Evolutionary conservation across 1,140 invertebrate species (phyloP), one percentile per base, ranked within the genome.

Genomic region (Orussus abietinus): DNA sequence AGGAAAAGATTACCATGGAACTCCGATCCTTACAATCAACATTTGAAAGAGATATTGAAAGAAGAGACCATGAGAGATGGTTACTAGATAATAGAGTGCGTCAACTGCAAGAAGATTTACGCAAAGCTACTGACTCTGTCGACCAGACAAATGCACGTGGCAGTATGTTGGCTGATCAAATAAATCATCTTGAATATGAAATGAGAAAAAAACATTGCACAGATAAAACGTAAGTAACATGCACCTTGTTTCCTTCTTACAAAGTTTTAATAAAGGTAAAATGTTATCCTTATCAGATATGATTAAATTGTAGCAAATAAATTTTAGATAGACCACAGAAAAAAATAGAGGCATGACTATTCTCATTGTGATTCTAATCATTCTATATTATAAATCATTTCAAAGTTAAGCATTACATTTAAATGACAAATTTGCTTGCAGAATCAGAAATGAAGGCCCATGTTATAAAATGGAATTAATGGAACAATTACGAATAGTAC

Each of bases 1-100:
- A 55, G 28, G 61, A 70, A 33, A 62, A 55, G 39, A 22, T 68
- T 5, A 36, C 55, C 3, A 28, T 33, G 4, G 59, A 71, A 38
- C 43, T 72, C 10, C 55, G 58, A 9, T 45, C 38, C 13, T 49
- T 74, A 9, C 59, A 69, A 41, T 26, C 28, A 1, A 49, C 55
- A 33, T 68, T 66, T 45, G 66, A 70, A 21, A 51, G 51, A 9
- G 67, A 74, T 44, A 57, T 60, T 12, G 42, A 57, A 5, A 63
- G 57, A 36, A 50, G 67, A 18, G 59, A 72, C 29, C 45, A 49
- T 13, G 66, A 71, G 31, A 67, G 43, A 32, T 34, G 51, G 18
- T 39, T 53, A 0, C 40, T 70, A 3, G 67, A 72, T 38, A 55
- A 40, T 14, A 60, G 59, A 43, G 59, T 74, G 25, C 49, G 18